Evolutionary conservation across 2,797 vertebrate genomes (phyloP).

Genomic region (Borostomias antarcticus): DNA sequence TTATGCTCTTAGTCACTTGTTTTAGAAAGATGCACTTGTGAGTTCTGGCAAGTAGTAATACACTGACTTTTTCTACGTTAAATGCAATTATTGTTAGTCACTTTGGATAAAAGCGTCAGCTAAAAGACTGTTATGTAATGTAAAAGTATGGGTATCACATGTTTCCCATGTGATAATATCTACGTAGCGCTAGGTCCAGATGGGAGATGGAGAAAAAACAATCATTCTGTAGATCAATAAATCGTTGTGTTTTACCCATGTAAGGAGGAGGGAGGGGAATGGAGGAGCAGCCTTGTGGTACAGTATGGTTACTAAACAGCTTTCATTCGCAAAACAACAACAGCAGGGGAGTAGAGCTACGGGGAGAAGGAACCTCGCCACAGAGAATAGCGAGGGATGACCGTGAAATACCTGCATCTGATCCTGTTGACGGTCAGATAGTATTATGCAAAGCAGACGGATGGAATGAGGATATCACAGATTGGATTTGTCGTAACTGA

Average conservation of each 20-base stretch:
- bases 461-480: neutral
- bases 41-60: too few species aligned
- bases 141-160: too few species aligned
- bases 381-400: neutral
- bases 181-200: constrained; percentile 38
- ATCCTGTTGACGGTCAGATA: neutral
- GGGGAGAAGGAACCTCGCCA: neutral
- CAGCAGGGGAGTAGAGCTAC: neutral
- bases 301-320: constrained; percentile 17
- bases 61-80: too few species aligned
- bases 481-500: neutral
- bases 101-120: too few species aligned
- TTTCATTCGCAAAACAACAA: neutral
- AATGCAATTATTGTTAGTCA: too few species aligned
- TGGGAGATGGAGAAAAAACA: constrained; percentile 45
- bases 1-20: too few species aligned
- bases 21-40: too few species aligned
- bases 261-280: neutral
- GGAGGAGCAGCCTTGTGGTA: neutral
- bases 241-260: constrained; percentile 41
- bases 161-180: neutral
- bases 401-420: neutral
- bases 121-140: neutral
- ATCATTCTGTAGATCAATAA: constrained; percentile 51
- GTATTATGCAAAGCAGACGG: neutral